Conservation (phyloP, 2,113 vertebrate genomes). For the Ciconia boyciana region DNA sequence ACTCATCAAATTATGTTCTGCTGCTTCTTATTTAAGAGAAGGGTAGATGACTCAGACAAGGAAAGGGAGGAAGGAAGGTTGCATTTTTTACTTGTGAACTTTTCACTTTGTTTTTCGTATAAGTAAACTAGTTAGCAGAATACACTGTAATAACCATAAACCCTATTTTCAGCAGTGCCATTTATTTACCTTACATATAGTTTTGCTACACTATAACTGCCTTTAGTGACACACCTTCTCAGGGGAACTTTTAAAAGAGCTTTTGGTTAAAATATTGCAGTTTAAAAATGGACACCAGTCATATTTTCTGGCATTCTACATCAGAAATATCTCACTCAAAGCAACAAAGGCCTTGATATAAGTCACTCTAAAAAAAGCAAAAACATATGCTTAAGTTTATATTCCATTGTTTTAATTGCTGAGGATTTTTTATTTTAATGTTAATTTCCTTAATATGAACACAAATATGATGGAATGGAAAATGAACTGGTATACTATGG, state of each 20-base stretch:
- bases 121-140: not conserved
- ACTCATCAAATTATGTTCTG: not conserved
- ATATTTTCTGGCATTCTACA: constrained; percentile 1
- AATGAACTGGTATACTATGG: not conserved
- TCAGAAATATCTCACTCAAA: not conserved
- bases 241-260: not conserved
- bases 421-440: not conserved
- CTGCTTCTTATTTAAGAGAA: not conserved
- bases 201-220: not conserved
- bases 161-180: not conserved
- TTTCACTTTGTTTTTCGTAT: not conserved
- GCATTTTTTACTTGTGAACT: not conserved
- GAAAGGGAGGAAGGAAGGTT: not conserved
- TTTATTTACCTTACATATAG: not conserved
- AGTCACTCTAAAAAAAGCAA: not conserved
- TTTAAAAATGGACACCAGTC: not conserved
- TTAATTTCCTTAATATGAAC: not conserved
- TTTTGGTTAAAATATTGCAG: not conserved
- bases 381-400: not conserved
- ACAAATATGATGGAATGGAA: not conserved
- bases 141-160: not conserved
- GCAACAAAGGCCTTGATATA: not conserved
- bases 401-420: not conserved
- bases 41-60: not conserved
- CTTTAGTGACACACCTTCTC: not conserved